Base-by-base conservation (phyloP, 2,888 invertebrate species). In the Encarsia formosa region DNA sequence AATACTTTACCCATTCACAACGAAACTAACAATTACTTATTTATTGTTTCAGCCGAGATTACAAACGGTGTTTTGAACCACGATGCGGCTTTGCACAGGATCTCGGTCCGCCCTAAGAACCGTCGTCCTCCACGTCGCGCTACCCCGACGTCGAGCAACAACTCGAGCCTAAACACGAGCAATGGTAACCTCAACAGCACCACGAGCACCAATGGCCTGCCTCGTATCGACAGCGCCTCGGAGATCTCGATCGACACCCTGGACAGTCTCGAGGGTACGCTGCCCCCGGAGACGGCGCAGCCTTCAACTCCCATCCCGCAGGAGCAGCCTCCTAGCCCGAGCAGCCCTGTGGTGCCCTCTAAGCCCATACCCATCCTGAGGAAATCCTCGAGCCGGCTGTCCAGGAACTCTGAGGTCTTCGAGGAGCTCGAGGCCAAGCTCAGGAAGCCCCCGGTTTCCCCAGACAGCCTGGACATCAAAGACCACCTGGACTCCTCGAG, bases 91-190 rank as follows among this genome's bases (percentile, higher is more conserved):
- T 67, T 64, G 38, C 73, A 74, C 35, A 68, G 73, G 18, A 73
- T 74, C 42, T 69, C 70, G 4, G 70, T 73, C 9, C 64, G 73
- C 2, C 73, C 73, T 3, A 74, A 71, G 52, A 74, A 74, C 51
- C 65, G 73, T 4, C 62, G 73, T 26, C 73, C 71, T 1, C 73
- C 73, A 1, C 65, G 65, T 45, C 66, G 73, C 1, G 54, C 63
- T 3, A 48, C 55, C 65, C 2, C 57, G 60, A 18, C n/a, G n/a
- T n/a, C 56, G 42, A 57, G 31, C 61, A 39, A 63, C 67, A 48
- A 64, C 65, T 3, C 65, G 66, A 19, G 65, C 53, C 22, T 66
- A 39, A 62, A 61, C 32, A 55, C 62, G 54, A 59, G 55, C 47
- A 56, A 34, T 22, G 20, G 4, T 15, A 19, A 37, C 35, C 32